Evolutionary conservation across 2,888 invertebrate species (phyloP).

Genomic region (Melipona beecheii): DNA sequence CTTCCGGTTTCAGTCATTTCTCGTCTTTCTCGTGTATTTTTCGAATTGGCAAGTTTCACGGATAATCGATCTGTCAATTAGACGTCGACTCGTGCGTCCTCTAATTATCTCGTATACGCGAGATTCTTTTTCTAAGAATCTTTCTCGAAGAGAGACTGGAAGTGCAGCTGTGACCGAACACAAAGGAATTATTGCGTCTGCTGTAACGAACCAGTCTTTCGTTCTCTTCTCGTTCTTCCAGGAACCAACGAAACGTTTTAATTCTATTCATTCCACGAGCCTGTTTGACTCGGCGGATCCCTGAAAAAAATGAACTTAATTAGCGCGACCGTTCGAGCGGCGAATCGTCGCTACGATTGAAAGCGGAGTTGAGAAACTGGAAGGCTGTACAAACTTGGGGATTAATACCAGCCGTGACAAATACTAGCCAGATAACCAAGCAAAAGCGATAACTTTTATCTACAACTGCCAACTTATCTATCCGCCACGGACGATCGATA

Average conservation of each 20-base stretch:
- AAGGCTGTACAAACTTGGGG: neutral
- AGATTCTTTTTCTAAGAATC: no score
- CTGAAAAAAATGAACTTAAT: constrained; percentile 9
- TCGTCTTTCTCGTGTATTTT: no score
- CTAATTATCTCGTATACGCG: no score
- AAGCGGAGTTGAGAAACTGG: neutral
- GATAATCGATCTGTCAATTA: no score
- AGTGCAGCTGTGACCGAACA: constrained; percentile 17
- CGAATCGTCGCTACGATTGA: neutral
- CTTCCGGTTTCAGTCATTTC: neutral
- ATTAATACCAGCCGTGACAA: neutral
- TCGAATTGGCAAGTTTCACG: no score
- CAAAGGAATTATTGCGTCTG: neutral
- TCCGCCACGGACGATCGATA: neutral
- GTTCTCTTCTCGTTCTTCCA: neutral
- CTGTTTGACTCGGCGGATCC: neutral
- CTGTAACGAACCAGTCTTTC: neutral
- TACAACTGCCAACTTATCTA: neutral
- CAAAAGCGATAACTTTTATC: neutral
- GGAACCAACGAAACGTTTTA: constrained; percentile 4
- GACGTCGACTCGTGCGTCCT: no score
- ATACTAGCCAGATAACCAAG: neutral
- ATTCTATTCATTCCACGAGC: constrained; percentile 5
- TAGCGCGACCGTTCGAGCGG: neutral
- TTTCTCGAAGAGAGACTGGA: no score